Evolutionary conservation across 1,140 invertebrate species (phyloP), one percentile per base, ranked within the genome.

Genomic region (Kradibia gibbosae): DNA sequence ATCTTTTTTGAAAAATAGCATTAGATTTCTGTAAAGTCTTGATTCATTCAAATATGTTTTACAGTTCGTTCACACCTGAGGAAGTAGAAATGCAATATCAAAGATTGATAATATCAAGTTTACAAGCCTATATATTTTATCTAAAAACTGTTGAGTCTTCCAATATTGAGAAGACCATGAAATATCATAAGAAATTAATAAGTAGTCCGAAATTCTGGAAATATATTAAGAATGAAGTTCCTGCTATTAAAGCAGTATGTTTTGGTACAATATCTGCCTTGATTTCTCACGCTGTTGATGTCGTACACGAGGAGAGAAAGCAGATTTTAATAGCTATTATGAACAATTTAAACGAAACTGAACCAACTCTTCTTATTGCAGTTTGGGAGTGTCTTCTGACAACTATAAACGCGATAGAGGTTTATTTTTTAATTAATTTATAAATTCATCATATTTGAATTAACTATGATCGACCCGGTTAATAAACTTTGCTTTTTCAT

Each of bases 31-130:
- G n/a, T n/a, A n/a, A n/a, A n/a, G n/a, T n/a, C n/a, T n/a, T n/a
- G n/a, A n/a, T 60, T 85, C 84, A 84, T 76, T 86, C 78, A 81
- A 72, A 83, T 87, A 77, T 62, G 28, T 42, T 72, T 82, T 60
- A 60, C 42, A 81, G 92, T 85, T 91, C 88, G 53, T 91, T 92
- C 25, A 91, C 93, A 17, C 84, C 91, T 15, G 96, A 97, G 86
- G 96, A 96, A 86, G 93, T 94, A 85, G 94, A 96, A 87, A 92
- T 93, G 20, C 96, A 94, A 88, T 95, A 95, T 88, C 92, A 94
- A 82, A 92, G 95, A 83, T 88, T 96, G 28, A 84, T 96, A 57
- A 91, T 94, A 39, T 93, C 94, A 31, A 95, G 93, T 85, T 89
- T 97, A 11, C 93, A 94, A 85, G 94, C 93, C 3, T 93, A 96